These are phyloP conservation scores for Hyposoter dolosus DNA, from an alignment of 2,888 invertebrate genomes.

Conservation along the genomic window DNA sequence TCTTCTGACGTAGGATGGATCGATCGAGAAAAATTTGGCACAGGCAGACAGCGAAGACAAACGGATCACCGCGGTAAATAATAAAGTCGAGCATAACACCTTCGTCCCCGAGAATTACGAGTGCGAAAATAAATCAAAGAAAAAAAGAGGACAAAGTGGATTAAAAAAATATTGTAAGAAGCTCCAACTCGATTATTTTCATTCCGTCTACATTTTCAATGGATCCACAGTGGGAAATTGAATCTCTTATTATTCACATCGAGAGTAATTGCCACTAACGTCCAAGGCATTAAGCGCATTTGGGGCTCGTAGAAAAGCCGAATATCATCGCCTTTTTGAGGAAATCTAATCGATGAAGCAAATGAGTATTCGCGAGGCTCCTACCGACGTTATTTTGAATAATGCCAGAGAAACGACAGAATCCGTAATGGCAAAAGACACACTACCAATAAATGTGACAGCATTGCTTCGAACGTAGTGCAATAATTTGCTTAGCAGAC, in stretches of 20 bases:
- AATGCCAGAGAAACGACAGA: background rate
- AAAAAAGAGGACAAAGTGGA: background rate
- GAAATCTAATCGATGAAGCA: background rate
- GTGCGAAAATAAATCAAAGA: background rate
- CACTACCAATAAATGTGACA: background rate
- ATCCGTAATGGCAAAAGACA: background rate
- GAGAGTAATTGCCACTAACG: background rate
- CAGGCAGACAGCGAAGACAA: background rate
- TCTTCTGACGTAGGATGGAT: constrained; percentile 20
- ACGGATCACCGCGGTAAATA: background rate
- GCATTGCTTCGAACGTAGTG: background rate
- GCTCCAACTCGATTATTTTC: background rate
- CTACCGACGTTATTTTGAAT: too few species aligned
- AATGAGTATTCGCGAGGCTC: too few species aligned
- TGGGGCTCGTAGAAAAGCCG: background rate
- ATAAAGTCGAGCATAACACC: background rate
- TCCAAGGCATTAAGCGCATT: too few species aligned
- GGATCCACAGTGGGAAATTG: background rate
- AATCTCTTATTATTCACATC: background rate
- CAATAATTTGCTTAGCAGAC: background rate
- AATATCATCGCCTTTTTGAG: background rate
- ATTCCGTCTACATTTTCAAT: background rate
- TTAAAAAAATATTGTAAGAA: background rate
- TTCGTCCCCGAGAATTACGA: background rate
- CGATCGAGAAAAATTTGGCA: constrained; percentile 31